These are phyloP conservation scores for Hystrix brachyura DNA, from an alignment of 2,113 vertebrate genomes.

Conservation along the genomic window DNA sequence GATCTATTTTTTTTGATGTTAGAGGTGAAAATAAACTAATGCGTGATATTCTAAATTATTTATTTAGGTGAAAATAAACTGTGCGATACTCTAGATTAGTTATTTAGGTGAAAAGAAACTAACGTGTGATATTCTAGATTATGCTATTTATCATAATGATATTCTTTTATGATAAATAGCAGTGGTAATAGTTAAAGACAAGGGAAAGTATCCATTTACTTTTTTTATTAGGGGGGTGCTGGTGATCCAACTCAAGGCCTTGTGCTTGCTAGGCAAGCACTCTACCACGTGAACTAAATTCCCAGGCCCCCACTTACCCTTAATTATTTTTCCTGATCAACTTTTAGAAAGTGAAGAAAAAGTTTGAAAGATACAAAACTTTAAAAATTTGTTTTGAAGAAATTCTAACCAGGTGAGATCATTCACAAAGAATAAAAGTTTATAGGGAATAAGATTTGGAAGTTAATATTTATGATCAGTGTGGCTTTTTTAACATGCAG, in stretches of 20 bases:
- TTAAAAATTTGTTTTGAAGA: background rate
- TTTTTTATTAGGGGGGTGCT: too few relatives aligned
- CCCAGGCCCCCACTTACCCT: background rate
- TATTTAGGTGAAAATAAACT: too few relatives aligned
- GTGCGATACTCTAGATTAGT: too few relatives aligned
- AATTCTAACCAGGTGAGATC: background rate
- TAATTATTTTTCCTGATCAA: background rate
- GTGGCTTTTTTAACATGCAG: background rate
- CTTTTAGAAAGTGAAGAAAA: constrained; percentile 32
- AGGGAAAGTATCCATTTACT: background rate
- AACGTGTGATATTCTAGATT: background rate
- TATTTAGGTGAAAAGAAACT: background rate
- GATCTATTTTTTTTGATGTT: background rate
- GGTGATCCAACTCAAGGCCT: too few relatives aligned
- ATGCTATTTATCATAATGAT: too few relatives aligned
- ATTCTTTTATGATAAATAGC: background rate
- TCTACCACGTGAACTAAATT: too few relatives aligned
- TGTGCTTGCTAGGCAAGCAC: too few relatives aligned
- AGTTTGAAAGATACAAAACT: background rate
- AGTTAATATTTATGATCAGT: background rate
- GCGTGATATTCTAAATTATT: background rate
- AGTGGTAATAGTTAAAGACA: background rate
- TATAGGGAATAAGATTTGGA: background rate
- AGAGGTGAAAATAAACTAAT: background rate
- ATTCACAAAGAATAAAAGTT: background rate